Conservation (phyloP, 2,797 vertebrate species). For the Poecilia wingei region DNA sequence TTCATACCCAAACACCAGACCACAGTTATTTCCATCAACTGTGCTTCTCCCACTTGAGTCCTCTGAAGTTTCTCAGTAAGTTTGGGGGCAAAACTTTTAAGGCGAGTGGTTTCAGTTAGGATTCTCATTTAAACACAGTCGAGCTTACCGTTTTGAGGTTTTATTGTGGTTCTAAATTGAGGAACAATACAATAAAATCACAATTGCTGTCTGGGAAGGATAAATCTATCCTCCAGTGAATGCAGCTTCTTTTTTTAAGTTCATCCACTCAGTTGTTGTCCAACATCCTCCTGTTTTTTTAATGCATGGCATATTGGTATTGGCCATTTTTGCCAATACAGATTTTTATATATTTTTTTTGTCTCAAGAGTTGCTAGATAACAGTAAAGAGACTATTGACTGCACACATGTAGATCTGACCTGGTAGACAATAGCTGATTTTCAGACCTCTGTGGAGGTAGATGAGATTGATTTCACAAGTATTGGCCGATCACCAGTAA, state of each 20-base stretch:
- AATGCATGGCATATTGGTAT: not conserved
- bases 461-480: not conserved
- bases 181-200: not conserved
- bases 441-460: not conserved
- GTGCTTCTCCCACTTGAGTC: constrained; percentile 3
- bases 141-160: not conserved
- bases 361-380: not conserved
- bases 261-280: not conserved
- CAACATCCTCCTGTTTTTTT: not conserved
- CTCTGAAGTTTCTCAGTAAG: constrained; percentile 7
- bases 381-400: not conserved
- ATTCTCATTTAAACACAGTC: not conserved
- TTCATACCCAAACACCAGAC: not conserved
- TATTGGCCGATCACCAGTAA: not conserved
- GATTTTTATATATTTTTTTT: not conserved
- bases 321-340: not conserved
- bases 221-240: not conserved
- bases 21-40: constrained; percentile 1
- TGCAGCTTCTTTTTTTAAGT: not conserved
- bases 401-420: not conserved
- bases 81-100: not conserved
- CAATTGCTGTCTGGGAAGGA: not conserved
- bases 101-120: not conserved
- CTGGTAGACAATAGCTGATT: not conserved
- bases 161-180: not conserved